Evolutionary conservation across 2,113 vertebrate species (phyloP), one percentile per base, ranked within the genome.

Genomic region (Burhinus bistriatus): DNA sequence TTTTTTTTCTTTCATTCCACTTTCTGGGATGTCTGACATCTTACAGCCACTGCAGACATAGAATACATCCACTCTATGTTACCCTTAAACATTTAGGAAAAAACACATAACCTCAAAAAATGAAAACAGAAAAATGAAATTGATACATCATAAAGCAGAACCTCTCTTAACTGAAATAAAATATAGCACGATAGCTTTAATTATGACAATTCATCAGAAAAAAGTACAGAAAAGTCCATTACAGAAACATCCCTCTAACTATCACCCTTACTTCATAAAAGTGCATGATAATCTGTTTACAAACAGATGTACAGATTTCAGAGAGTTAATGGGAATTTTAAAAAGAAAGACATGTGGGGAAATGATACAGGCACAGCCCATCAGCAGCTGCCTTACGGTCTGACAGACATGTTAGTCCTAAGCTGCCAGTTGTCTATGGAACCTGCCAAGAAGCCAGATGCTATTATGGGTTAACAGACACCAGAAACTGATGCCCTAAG

Each of bases 371-470:
- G 40, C 79, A 91, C 75, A 95, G 57, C 54, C 66, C 55, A 90
- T 90, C 79, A 86, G 42, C 85, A 93, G 45, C 64, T 2, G 5
- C 73, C 55, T 83, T 83, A 76, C 85, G 72, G 83, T 93, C 95
- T 97, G 96, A 98, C 90, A 97, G 76, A 44, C 49, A 5, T 29
- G 93, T 65, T 83, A 69, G 85, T 47, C 82, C 32, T 92, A 84
- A 71, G 3, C 49, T 97, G 94, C 86, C 95, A 95, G 92, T 93
- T 90, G 80, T 94, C 87, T 65, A 6, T 6, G 4, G 73, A 83
- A 71, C 54, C 88, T 98, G 96, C 96, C 97, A 97, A 97, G 71
- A 61, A 92, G 72, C 80, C 96, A 98, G 97, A 97, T 97, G 95
- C 80, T 90, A 45, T 47, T 25, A 30, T 40, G 34, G 78, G 52